A percentile compares a stretch with the other conserved stretches of the same genome.
Conservation (phyloP, 2,888 invertebrate species). For the Myathropa florea region DNA sequence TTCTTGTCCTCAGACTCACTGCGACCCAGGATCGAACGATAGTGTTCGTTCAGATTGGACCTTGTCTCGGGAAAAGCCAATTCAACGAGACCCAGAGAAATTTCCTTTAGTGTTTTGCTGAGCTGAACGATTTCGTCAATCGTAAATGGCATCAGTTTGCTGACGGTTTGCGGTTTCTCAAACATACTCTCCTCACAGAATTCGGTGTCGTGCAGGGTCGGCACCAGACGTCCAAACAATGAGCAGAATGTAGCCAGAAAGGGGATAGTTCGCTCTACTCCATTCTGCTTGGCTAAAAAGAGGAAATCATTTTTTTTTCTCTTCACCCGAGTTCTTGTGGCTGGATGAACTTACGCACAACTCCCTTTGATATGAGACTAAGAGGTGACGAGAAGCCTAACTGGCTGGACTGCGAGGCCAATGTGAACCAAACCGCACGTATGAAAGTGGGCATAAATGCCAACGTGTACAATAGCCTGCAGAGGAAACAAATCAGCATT, state of each 20-base stretch:
- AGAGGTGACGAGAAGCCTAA: constrained; percentile 80
- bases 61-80: constrained; percentile 91
- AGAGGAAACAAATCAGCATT: constrained; percentile 34
- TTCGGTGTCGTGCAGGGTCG: constrained; percentile 93
- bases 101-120: constrained; percentile 88
- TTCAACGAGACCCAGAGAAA: constrained; percentile 92
- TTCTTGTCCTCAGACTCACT: constrained; percentile 78
- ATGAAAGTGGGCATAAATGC: constrained; percentile 90
- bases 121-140: constrained; percentile 87
- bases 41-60: constrained; percentile 84
- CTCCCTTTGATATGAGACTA: constrained; percentile 79
- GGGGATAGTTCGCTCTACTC: constrained; percentile 85
- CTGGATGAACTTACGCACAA: constrained; percentile 78
- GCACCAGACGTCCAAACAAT: constrained; percentile 89
- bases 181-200: constrained; percentile 84
- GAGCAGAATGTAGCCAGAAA: constrained; percentile 92
- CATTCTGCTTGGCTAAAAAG: constrained; percentile 82
- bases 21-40: constrained; percentile 81
- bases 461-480: constrained; percentile 88
- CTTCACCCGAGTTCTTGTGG: not conserved
- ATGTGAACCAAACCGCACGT: constrained; percentile 87
- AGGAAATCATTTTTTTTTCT: not conserved
- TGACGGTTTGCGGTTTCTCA: constrained; percentile 71
- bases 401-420: constrained; percentile 79
- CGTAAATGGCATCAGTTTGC: constrained; percentile 84